Conservation (phyloP, 2,888 invertebrate species). For the Synergus gifuensis region DNA sequence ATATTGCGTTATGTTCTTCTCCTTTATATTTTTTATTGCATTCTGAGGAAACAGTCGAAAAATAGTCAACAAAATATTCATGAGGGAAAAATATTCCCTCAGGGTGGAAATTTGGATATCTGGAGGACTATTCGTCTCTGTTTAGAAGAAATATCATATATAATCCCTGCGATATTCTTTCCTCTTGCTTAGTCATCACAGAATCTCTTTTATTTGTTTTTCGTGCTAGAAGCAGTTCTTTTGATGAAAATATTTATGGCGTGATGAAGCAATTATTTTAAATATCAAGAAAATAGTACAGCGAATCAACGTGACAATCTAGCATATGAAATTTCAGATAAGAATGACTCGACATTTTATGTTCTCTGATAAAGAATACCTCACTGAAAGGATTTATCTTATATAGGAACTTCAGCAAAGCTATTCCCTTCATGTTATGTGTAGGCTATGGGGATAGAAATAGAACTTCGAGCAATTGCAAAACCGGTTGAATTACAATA, state of each 20-base stretch:
- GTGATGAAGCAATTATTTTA: neutral
- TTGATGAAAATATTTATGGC: neutral
- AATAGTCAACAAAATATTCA: neutral
- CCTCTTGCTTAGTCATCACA: neutral
- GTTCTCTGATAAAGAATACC: neutral
- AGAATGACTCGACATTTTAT: neutral
- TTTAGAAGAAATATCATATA: neutral
- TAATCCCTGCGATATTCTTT: neutral
- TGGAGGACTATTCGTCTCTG: neutral
- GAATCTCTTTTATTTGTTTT: neutral
- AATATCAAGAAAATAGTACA: no score
- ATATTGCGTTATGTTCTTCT: neutral
- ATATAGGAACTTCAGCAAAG: neutral
- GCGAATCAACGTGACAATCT: neutral
- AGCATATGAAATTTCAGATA: neutral
- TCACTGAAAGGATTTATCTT: neutral
- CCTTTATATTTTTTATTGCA: neutral
- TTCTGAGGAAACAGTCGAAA: neutral
- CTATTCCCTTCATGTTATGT: neutral
- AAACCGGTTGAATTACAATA: slow-evolving; percentile 67
- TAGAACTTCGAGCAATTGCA: slow-evolving; percentile 53
- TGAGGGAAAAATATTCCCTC: no score
- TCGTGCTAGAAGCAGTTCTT: neutral
- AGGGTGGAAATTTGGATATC: neutral
- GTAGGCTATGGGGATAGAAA: slow-evolving; percentile 44